phyloP scores from a whole-genome alignment of 2,888 invertebrate species.

The Rhagophthalmus giganteus region DNA sequence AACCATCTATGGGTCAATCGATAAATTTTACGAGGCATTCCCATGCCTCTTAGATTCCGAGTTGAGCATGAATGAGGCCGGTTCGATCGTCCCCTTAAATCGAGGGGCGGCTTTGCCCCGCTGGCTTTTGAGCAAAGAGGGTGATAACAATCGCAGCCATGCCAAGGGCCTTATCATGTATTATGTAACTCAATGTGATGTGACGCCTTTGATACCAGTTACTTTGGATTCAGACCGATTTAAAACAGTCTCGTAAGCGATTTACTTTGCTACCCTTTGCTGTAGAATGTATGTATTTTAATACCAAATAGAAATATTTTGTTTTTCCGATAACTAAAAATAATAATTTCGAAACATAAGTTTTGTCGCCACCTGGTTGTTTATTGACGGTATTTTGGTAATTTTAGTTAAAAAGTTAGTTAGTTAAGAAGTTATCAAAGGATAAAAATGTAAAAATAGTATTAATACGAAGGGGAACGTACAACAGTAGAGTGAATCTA shows the following conservation, averaged over 20 bases:
- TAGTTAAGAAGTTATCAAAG: too few relatives aligned
- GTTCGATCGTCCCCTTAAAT: slow-evolving; percentile 41
- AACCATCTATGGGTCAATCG: slow-evolving; percentile 49
- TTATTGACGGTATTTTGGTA: too few relatives aligned
- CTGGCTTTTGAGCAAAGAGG: slow-evolving; percentile 48
- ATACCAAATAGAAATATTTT: slow-evolving; percentile 5
- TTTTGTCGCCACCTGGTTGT: too few relatives aligned
- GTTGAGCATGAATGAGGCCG: slow-evolving; percentile 48
- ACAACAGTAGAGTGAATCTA: too few relatives aligned
- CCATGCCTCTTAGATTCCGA: slow-evolving; percentile 47
- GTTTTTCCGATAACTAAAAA: too few relatives aligned
- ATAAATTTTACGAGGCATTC: slow-evolving; percentile 51
- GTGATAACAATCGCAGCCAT: slow-evolving; percentile 50
- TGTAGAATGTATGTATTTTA: slow-evolving; percentile 15
- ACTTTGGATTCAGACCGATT: slow-evolving; percentile 31
- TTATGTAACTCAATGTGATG: slow-evolving; percentile 49
- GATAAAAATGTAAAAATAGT: too few relatives aligned
- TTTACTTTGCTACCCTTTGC: slow-evolving; percentile 16
- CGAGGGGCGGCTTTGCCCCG: slow-evolving; percentile 35
- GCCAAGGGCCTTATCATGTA: slow-evolving; percentile 48
- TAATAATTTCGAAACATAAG: too few relatives aligned
- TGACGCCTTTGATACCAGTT: slow-evolving; percentile 43
- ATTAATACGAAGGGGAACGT: too few relatives aligned
- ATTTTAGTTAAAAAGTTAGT: too few relatives aligned
- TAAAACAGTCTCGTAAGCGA: slow-evolving; percentile 22